Evolutionary conservation across 2,888 invertebrate species (phyloP).

Genomic region (Pimpla rufipes): DNA sequence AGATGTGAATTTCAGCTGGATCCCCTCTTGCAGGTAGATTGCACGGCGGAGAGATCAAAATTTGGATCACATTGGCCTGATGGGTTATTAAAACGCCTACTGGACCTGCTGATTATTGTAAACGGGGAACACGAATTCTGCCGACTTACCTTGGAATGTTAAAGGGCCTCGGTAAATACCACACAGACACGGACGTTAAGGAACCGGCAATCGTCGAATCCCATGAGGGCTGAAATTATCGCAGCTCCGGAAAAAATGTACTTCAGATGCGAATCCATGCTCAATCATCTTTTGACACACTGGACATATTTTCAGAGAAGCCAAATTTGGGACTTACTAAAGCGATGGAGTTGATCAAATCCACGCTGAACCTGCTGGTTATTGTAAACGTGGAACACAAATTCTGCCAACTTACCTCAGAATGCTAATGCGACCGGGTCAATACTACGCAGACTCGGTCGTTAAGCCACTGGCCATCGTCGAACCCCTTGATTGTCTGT

Average conservation of each 20-base stretch:
- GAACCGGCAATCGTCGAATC: conserved; percentile 68
- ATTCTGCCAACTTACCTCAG: neutral
- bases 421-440: neutral
- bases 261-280: no score
- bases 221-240: conserved; percentile 76
- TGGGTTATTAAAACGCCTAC: neutral
- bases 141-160: neutral
- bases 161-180: neutral
- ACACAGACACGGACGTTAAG: conserved; percentile 52
- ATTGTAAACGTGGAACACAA: conserved; percentile 5
- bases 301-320: no score
- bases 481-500: conserved; percentile 74
- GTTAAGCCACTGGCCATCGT: conserved; percentile 65
- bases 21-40: neutral
- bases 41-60: neutral
- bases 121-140: conserved; percentile 10
- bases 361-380: neutral
- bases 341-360: neutral
- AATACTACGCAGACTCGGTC: conserved; percentile 31
- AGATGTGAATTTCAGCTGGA: neutral
- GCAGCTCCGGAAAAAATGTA: conserved; percentile 63
- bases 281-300: no score
- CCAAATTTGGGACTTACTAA: neutral
- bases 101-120: conserved; percentile 7
- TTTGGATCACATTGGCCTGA: neutral